Base-by-base conservation (phyloP, 1,140 invertebrate genomes). In the Zaprionus nigranus region DNA sequence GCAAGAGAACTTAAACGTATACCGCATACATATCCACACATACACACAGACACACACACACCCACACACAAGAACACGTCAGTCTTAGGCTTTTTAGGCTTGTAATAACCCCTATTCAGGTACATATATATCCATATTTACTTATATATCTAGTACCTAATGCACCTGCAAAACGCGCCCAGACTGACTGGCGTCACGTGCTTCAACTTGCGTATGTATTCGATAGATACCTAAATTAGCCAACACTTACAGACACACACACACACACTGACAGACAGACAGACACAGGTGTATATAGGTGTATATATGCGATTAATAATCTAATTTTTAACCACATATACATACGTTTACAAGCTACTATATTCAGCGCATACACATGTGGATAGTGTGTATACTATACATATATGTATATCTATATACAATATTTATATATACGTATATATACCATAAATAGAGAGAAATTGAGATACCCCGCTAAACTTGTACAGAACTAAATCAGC, bases 21-120 rank as follows among this genome's bases (percentile, higher is more conserved):
- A 78, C 54, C 59, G 56, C 72, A 79, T 79, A 76, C 74, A 79
- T 79, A 79, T 79, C 76, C 54, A 66, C 43, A 53, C 40, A 57
- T 17, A 53, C 30, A 57, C 20, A 65, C 20, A 59, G 61, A 78
- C 4, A 73, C 49, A 66, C 13, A 51, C n/a, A 59, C 40, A 54
- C 15, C 40, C 40, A 38, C 38, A 61, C 13, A 63, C 22, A 58
- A 12, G 40, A 20, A 59, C 36, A 22, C 36, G 40, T 24, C 38
- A 56, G 30, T 26, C 28, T 61, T 38, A 20, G 51, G 58, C 65
- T 74, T 46, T 34, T 67, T 57, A 69, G 65, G 43, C 46, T 57
- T 56, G 40, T 53, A 43, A 22, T 56, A 66, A 24, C 54, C 70
- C 40, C 30, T 26, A 60, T 54, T 30, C 67, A 56, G 49, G 40